Evolutionary conservation across 2,888 invertebrate species (phyloP).

Genomic region (Arctia plantaginis): DNA sequence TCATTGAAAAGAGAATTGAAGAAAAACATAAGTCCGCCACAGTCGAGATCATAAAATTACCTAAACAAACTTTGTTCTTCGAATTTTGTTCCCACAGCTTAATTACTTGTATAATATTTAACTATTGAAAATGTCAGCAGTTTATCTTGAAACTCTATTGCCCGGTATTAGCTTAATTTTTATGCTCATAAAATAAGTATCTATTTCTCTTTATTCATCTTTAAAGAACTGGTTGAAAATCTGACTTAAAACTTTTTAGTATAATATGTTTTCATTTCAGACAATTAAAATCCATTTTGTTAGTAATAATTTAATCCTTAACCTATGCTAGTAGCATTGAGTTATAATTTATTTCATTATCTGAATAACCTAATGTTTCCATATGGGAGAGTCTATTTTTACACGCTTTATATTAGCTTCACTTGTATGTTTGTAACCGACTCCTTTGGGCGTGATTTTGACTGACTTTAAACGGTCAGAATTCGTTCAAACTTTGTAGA

Average conservation of each 20-base stretch:
- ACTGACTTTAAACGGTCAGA: no score
- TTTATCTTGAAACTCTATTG: constrained; percentile 22
- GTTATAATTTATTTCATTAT: no score
- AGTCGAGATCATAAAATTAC: constrained; percentile 26
- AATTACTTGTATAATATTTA: constrained; percentile 36
- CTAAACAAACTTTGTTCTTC: constrained; percentile 35
- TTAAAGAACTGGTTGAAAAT: background rate
- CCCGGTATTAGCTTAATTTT: background rate
- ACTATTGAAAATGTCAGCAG: constrained; percentile 32
- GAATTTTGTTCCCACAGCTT: constrained; percentile 29
- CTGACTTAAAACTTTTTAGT: background rate
- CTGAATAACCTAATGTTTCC: no score
- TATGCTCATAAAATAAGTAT: background rate
- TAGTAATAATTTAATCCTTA: no score
- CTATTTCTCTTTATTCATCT: background rate
- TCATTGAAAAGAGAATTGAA: constrained; percentile 31
- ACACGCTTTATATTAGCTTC: no score
- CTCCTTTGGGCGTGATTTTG: no score
- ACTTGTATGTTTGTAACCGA: no score
- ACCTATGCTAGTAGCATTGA: no score
- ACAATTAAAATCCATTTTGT: no score
- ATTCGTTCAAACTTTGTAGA: no score
- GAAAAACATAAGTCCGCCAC: constrained; percentile 4
- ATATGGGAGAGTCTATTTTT: no score
- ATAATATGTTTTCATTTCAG: background rate